Percentiles rank a stretch among this genome's conserved stretches.
phyloP scores from a whole-genome alignment of 2,888 invertebrate species.

The Lepidochrysops patricia region DNA sequence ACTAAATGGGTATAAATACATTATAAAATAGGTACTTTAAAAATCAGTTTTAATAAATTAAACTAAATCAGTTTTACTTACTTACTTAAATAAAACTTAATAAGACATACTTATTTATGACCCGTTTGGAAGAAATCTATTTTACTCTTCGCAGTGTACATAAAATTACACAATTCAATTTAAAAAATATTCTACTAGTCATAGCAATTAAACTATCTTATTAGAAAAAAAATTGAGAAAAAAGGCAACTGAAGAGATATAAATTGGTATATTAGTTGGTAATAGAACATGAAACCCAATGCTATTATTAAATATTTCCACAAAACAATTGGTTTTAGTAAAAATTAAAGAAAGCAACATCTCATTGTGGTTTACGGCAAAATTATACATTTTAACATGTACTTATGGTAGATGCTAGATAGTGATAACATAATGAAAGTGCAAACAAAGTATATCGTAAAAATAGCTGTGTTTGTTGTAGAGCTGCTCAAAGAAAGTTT shows the following conservation, averaged over 20 bases:
- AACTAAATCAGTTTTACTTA: too few species aligned
- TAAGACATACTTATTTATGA: too few species aligned
- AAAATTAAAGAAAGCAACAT: neutral
- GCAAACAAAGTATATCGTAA: slow-evolving; percentile 30
- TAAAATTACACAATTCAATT: neutral
- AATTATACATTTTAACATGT: neutral
- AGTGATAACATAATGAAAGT: slow-evolving; percentile 14
- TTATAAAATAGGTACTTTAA: too few species aligned
- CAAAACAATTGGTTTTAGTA: neutral
- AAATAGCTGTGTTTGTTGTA: slow-evolving; percentile 21
- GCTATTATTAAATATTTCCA: too few species aligned
- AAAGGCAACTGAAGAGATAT: neutral
- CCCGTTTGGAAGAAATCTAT: too few species aligned
- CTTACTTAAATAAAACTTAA: too few species aligned
- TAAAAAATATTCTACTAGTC: neutral
- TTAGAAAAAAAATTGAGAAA: neutral
- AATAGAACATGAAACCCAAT: too few species aligned
- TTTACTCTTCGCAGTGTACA: too few species aligned
- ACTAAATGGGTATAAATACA: too few species aligned
- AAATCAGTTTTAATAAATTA: too few species aligned
- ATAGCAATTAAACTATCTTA: neutral
- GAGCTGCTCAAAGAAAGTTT: slow-evolving; percentile 45
- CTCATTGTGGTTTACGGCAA: neutral
- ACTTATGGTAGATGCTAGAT: neutral
- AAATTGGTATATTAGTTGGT: neutral